Percentiles rank a stretch among this genome's conserved stretches.
phyloP scores from a whole-genome alignment of 1,140 invertebrate genomes.

The Drosophila ananassae region DNA sequence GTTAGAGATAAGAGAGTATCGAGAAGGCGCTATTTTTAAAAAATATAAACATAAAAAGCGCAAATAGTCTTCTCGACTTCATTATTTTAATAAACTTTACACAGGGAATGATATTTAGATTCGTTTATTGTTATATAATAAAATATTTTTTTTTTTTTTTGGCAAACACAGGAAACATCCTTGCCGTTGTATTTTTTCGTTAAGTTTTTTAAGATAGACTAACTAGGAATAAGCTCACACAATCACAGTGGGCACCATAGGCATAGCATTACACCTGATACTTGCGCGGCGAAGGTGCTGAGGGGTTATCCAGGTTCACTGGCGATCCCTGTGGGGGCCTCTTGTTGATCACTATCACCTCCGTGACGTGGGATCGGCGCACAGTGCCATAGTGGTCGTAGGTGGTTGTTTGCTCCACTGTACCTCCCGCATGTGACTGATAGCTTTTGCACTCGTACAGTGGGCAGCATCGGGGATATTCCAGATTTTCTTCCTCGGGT shows the following conservation, averaged over 20 bases:
- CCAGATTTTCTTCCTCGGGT: constrained; percentile 32
- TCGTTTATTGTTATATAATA: no score
- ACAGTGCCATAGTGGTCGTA: constrained; percentile 69
- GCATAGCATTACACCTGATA: constrained; percentile 35
- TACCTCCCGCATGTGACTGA: constrained; percentile 27
- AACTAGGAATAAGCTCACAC: constrained; percentile 2
- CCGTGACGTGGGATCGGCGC: constrained; percentile 42
- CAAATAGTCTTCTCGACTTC: no score
- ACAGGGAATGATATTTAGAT: no score
- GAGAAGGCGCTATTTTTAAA: no score
- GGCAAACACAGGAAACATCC: no score
- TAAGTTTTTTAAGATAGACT: not conserved
- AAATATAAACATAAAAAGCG: no score
- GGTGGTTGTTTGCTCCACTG: constrained; percentile 54
- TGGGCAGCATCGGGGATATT: constrained; percentile 76
- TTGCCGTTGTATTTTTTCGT: not conserved
- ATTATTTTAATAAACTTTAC: no score
- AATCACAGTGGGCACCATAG: not conserved
- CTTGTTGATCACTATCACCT: constrained; percentile 47
- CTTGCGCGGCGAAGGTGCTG: constrained; percentile 37
- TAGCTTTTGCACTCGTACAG: constrained; percentile 68
- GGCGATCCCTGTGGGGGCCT: not conserved
- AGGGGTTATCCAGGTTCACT: not conserved
- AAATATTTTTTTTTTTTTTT: no score
- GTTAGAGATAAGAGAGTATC: no score